A percentile compares a stretch with the other conserved stretches of the same genome.
Evolutionary conservation across 2,113 vertebrate genomes (phyloP).

Genomic region (Hiodon tergisus): DNA sequence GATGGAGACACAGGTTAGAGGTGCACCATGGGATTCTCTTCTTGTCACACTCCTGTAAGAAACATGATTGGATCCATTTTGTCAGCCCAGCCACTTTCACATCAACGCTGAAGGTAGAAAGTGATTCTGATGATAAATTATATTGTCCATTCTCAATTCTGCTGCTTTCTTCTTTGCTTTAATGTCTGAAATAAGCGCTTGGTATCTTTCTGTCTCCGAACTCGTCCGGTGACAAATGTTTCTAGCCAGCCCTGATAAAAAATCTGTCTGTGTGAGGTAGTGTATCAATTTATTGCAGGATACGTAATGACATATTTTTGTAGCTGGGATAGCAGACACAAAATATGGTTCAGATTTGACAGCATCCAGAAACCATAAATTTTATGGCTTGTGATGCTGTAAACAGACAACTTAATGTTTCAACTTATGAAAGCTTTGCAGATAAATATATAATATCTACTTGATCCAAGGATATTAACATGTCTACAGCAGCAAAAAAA

Average conservation of each 20-base stretch:
- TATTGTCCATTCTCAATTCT: constrained; percentile 59
- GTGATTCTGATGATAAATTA: constrained; percentile 71
- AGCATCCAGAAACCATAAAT: too few relatives aligned
- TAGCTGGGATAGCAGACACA: constrained; percentile 47
- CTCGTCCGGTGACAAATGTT: constrained; percentile 58
- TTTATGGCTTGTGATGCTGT: too few relatives aligned
- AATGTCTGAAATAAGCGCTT: constrained; percentile 56
- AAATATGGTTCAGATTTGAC: constrained; percentile 30
- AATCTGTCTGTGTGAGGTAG: constrained; percentile 63
- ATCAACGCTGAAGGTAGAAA: constrained; percentile 74
- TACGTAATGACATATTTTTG: constrained; percentile 52
- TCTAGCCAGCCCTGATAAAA: constrained; percentile 57
- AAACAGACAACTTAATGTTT: neutral
- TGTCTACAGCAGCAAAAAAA: neutral
- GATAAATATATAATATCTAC: constrained; percentile 9
- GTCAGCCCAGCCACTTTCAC: constrained; percentile 63
- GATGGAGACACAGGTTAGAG: constrained; percentile 58
- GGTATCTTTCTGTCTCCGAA: constrained; percentile 55
- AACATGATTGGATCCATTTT: constrained; percentile 74
- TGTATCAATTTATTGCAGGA: constrained; percentile 58
- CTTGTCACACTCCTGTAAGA: constrained; percentile 71
- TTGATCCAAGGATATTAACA: neutral
- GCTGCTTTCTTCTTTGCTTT: constrained; percentile 51
- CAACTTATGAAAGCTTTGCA: constrained; percentile 16
- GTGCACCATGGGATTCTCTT: constrained; percentile 65